Evolutionary conservation across 2,888 invertebrate species (phyloP).

Genomic region (Tetranychus truncatus): DNA sequence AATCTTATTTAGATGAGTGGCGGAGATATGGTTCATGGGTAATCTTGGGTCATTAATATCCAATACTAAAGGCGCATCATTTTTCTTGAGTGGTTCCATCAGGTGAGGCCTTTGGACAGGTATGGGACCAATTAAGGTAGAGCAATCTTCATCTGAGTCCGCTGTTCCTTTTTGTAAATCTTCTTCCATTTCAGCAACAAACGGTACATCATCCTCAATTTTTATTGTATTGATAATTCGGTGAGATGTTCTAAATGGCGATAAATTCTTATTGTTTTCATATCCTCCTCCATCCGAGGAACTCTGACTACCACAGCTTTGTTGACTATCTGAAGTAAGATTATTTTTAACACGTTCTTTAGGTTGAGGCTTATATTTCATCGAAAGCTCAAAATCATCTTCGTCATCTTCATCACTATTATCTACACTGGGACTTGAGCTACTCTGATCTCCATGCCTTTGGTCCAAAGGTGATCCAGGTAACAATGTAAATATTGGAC

Average conservation of each 20-base stretch:
- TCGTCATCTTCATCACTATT: constrained; percentile 22
- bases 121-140: not conserved
- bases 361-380: not conserved
- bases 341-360: constrained; percentile 4
- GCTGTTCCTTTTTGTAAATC: not conserved
- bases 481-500: constrained; percentile 16
- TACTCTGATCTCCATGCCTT: constrained; percentile 3
- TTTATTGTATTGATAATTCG: constrained; percentile 3
- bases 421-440: constrained; percentile 19
- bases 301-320: constrained; percentile 13
- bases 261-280: not conserved
- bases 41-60: not conserved
- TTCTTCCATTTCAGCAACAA: not conserved
- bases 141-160: constrained; percentile 2
- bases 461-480: constrained; percentile 9
- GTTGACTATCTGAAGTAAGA: not conserved
- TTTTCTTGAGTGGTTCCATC: not conserved
- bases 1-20: constrained; percentile 13
- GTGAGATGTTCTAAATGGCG: not conserved
- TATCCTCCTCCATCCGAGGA: not conserved
- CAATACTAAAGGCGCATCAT: not conserved
- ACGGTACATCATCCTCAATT: not conserved
- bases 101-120: not conserved
- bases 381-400: constrained; percentile 7
- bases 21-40: not conserved